Evolutionary conservation across 2,888 invertebrate genomes (phyloP), one percentile per base, ranked within the genome.

Genomic region (Merodon equestris): DNA sequence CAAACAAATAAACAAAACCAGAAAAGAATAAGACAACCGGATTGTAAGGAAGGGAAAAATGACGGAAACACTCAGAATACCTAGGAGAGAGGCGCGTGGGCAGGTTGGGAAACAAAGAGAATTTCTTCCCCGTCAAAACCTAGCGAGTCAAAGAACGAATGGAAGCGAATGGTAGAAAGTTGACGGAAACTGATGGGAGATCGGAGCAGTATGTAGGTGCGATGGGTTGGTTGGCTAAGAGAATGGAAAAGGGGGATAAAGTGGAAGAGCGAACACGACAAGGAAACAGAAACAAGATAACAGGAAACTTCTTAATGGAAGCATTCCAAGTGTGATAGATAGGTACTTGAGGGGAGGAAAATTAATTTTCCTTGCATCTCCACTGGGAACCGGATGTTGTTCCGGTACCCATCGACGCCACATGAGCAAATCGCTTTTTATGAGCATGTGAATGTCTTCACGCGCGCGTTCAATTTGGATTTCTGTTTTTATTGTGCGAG

Each of bases 261-360:
- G 27, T 4, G 27, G 3, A 27, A 2, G 27, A 27, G 27, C 27
- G 7, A 27, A 27, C 7, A 27, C 2, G 7, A 27, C 27, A 7
- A 27, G 7, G 2, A 2, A 27, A 27, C 27, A 7, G 27, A 2
- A 27, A 7, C 27, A 2, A 27, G 27, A 2, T 60, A 70, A 70
- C 61, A 27, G 54, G 54, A 54, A 61, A 70, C 54, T 60, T 70
- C 60, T 60, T 61, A 70, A 60, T 70, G 70, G 70, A 53, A 70
- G 40, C 60, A 54, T 60, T 61, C 47, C 70, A 54, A 60, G 70
- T 70, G 60, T 70, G 61, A 70, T 70, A 61, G 60, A 70, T 70
- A 61, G 70, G 70, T 47, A 54, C 60, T 61, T 48, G 60, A 61
- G 54, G 47, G 53, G 53, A 61, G 60, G 61, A 70, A 61, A 60